phyloP scores from a whole-genome alignment of 2,113 vertebrate genomes.

The Cochlearius cochlearius region DNA sequence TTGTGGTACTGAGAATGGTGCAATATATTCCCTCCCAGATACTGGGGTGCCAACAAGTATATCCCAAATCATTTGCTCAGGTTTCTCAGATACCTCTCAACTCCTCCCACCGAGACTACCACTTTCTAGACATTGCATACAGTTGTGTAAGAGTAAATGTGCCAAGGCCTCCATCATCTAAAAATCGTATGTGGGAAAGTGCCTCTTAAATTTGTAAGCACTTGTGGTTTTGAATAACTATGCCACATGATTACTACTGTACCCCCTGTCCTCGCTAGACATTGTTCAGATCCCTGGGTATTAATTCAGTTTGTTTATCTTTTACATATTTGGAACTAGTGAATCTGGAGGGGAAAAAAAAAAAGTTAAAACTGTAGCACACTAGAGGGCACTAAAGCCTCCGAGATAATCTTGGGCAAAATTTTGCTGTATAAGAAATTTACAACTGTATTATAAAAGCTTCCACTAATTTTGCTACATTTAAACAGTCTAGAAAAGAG shows the following conservation, averaged over 20 bases:
- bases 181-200: background rate
- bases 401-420: background rate
- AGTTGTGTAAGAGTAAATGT: background rate
- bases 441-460: background rate
- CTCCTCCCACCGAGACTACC: background rate
- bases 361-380: background rate
- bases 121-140: background rate
- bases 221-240: background rate
- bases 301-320: background rate
- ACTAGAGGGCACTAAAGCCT: slow-evolving; percentile 70
- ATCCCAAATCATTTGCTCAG: background rate
- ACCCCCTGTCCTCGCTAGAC: background rate
- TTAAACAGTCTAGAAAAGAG: background rate
- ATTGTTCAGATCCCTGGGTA: background rate
- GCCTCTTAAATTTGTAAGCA: background rate
- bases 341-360: background rate
- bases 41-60: background rate
- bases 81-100: background rate
- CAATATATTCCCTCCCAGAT: background rate
- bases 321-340: background rate
- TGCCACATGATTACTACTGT: background rate
- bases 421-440: background rate
- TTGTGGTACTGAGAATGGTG: background rate
- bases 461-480: background rate
- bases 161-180: background rate